A percentile compares a stretch with the other conserved stretches of the same genome.
Conservation (phyloP, 2,113 vertebrate species). For the Protobothrops flavoviridis region DNA sequence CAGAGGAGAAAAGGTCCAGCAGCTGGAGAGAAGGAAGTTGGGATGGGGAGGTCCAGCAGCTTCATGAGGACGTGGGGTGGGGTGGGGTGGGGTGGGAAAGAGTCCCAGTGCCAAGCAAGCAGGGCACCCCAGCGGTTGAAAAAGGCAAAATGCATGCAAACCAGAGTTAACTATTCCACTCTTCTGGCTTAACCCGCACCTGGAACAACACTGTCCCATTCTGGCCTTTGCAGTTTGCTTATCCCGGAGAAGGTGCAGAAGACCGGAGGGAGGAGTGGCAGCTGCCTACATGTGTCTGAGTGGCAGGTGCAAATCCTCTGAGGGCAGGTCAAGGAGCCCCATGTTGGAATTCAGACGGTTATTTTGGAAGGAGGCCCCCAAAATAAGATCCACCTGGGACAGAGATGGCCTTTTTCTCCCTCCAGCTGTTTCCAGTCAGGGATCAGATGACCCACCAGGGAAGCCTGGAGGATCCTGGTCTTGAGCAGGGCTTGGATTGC, state of each 20-base stretch:
- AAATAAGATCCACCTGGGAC: background rate
- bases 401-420: background rate
- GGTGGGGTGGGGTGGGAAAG: too few relatives aligned
- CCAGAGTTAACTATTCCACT: background rate
- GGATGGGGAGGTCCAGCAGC: background rate
- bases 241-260: background rate
- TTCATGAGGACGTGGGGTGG: background rate
- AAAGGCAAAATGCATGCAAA: background rate
- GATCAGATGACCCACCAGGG: background rate
- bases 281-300: background rate
- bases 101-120: background rate
- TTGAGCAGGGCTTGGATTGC: background rate
- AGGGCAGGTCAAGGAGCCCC: background rate
- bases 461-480: background rate
- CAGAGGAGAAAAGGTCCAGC: background rate
- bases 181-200: background rate
- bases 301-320: background rate
- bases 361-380: background rate
- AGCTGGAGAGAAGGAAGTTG: background rate
- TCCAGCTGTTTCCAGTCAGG: background rate
- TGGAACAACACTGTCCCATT: background rate
- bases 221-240: background rate
- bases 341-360: fast-evolving
- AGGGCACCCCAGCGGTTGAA: background rate
- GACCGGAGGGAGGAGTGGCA: background rate